phyloP scores from a whole-genome alignment of 1,140 invertebrate genomes.

The Diabrotica undecimpunctata region DNA sequence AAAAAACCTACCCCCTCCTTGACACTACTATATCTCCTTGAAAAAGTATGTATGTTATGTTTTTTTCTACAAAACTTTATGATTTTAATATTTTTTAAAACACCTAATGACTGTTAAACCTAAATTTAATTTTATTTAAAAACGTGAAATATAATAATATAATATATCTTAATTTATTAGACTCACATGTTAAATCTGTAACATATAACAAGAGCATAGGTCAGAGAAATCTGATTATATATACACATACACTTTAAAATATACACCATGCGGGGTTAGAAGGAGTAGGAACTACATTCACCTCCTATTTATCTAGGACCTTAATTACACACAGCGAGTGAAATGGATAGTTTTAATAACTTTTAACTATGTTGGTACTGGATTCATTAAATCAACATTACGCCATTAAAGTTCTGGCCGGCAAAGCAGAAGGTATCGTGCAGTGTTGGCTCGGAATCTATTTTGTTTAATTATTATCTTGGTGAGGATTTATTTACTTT shows the following conservation, averaged over 20 bases:
- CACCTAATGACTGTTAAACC: too few species aligned
- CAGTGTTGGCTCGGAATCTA: conserved; percentile 3
- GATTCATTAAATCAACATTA: conserved; percentile 21
- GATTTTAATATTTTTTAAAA: too few species aligned
- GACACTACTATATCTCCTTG: too few species aligned
- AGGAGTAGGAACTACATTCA: conserved; percentile 8
- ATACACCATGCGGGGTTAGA: not conserved
- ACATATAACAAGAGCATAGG: not conserved
- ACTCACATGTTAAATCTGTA: too few species aligned
- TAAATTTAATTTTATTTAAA: too few species aligned
- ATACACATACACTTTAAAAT: conserved; percentile 1
- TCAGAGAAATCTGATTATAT: not conserved
- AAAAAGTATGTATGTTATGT: too few species aligned
- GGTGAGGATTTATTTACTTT: too few species aligned
- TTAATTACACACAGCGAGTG: conserved; percentile 17
- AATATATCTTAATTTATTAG: too few species aligned
- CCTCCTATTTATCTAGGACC: conserved; percentile 18
- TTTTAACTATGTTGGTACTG: conserved; percentile 20
- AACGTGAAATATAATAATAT: too few species aligned
- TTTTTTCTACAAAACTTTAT: too few species aligned
- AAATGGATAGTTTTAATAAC: conserved; percentile 20
- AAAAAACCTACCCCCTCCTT: too few species aligned
- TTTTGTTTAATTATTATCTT: not conserved
- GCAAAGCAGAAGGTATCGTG: not conserved
- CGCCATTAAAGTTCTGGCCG: conserved; percentile 13